Conservation (phyloP, 2,888 invertebrate genomes). For the Eristalinus sepulchralis region DNA sequence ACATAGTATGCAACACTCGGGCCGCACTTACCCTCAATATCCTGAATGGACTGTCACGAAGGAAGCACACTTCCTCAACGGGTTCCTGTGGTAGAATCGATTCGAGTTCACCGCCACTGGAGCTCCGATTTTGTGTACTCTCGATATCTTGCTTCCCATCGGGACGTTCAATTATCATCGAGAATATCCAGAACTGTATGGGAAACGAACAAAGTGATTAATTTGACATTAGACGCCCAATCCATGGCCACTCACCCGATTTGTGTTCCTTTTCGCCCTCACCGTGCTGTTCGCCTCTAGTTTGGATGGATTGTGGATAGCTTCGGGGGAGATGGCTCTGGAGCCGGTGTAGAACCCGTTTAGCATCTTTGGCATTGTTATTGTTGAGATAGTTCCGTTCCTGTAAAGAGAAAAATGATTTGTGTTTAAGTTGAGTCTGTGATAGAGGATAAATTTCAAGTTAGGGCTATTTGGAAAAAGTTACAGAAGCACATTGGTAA, state of each 20-base stretch:
- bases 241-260: constrained; percentile 74
- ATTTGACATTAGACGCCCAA: neutral
- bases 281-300: constrained; percentile 72
- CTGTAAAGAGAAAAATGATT: constrained; percentile 9
- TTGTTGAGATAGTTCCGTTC: constrained; percentile 37
- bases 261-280: constrained; percentile 73
- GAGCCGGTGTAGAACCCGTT: constrained; percentile 73
- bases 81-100: constrained; percentile 77
- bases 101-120: constrained; percentile 73
- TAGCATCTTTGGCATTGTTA: constrained; percentile 76
- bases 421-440: neutral
- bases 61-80: constrained; percentile 84
- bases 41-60: constrained; percentile 84
- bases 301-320: constrained; percentile 75
- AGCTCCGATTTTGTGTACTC: constrained; percentile 66
- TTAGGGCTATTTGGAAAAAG: too few species aligned
- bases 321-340: constrained; percentile 75
- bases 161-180: constrained; percentile 79
- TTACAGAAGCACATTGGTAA: too few species aligned
- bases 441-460: too few species aligned
- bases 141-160: constrained; percentile 76
- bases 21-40: constrained; percentile 79
- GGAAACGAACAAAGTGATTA: constrained; percentile 11
- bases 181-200: constrained; percentile 78
- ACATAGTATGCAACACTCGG: neutral